Conservation (phyloP, 2,797 vertebrate species). For the Rhynchonycteris naso region DNA sequence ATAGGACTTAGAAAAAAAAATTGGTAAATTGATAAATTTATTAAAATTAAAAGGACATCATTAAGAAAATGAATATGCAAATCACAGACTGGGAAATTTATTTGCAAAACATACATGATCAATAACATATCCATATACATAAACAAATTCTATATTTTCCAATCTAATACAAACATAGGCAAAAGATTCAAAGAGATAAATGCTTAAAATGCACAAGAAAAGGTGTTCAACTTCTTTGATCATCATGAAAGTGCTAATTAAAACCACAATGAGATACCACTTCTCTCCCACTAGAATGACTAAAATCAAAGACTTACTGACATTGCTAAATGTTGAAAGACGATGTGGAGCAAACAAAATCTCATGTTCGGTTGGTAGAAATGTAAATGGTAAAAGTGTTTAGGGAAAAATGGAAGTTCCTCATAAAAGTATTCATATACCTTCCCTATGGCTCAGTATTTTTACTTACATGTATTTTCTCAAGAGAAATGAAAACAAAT, state of each 20-base stretch:
- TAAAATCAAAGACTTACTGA: not conserved
- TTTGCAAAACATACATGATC: not conserved
- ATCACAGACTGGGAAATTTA: not conserved
- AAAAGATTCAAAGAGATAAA: not conserved
- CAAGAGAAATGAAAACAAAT: not conserved
- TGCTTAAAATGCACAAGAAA: not conserved
- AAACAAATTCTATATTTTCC: not conserved
- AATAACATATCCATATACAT: not conserved
- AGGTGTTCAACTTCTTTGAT: not conserved
- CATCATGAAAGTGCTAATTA: not conserved
- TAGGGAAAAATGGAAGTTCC: conserved; percentile 16
- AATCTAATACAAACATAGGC: not conserved
- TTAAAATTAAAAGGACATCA: not conserved
- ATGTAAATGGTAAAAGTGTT: not conserved
- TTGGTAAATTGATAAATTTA: not conserved
- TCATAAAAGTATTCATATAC: not conserved
- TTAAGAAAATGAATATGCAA: conserved; percentile 28
- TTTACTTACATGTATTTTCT: not conserved
- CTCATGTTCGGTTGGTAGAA: not conserved
- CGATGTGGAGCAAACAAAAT: not conserved
- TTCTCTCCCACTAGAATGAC: not conserved
- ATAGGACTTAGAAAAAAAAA: not conserved
- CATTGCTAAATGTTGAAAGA: conserved; percentile 1
- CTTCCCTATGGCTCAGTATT: not conserved
- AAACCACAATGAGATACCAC: not conserved